These are phyloP conservation scores for Glaucidium brasilianum DNA, from an alignment of 2,113 vertebrate genomes.

Conservation along the genomic window DNA sequence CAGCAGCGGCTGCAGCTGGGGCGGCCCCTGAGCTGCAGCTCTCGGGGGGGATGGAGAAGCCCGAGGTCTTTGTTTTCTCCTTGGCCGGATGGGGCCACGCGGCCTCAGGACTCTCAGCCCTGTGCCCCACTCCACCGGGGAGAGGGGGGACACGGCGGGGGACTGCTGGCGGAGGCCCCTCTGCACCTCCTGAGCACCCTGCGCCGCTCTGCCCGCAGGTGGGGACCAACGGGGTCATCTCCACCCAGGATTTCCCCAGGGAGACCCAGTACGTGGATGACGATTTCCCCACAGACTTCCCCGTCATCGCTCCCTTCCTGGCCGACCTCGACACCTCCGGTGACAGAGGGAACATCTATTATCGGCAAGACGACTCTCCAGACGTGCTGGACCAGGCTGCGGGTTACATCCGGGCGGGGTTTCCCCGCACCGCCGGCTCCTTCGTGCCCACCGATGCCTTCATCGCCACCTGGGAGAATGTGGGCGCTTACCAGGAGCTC, in stretches of 20 bases:
- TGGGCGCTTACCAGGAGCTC: conserved; percentile 85
- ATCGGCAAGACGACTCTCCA: conserved; percentile 82
- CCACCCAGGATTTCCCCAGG: conserved; percentile 91
- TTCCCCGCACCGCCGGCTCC: conserved; percentile 66
- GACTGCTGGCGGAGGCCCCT: neutral
- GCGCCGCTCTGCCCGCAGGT: conserved; percentile 73
- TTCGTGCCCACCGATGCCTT: conserved; percentile 83
- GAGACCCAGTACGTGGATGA: conserved; percentile 98
- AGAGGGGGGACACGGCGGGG: rapidly evolving
- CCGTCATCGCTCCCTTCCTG: conserved; percentile 90
- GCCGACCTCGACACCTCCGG: conserved; percentile 91
- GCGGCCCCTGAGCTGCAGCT: neutral
- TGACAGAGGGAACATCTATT: conserved; percentile 84
- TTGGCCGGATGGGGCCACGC: neutral
- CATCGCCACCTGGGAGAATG: conserved; percentile 90
- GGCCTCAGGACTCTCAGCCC: neutral
- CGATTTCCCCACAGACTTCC: conserved; percentile 94
- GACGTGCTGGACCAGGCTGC: conserved; percentile 73
- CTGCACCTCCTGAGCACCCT: neutral
- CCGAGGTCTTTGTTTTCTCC: conserved; percentile 37
- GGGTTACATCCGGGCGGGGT: conserved; percentile 79
- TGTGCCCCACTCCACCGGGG: rapidly evolving
- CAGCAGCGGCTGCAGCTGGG: conserved; percentile 23
- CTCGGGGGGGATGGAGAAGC: neutral
- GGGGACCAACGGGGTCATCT: conserved; percentile 96